A percentile compares a stretch with the other conserved stretches of the same genome.
phyloP scores from a whole-genome alignment of 2,797 vertebrate genomes.

The Eulemur rubriventer region DNA sequence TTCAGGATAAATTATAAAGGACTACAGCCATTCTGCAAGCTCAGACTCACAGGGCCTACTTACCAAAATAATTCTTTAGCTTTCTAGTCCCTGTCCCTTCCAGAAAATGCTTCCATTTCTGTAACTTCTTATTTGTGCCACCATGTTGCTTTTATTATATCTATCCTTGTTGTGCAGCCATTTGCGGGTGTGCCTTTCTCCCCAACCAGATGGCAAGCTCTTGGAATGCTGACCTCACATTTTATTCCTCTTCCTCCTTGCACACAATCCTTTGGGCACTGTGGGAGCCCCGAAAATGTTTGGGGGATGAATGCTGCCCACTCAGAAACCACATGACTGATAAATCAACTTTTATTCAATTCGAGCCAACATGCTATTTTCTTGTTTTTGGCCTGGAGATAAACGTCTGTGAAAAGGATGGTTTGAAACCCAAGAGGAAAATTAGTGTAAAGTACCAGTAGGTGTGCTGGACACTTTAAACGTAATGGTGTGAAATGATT shows the following conservation, averaged over 20 bases:
- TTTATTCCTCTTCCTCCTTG: background rate
- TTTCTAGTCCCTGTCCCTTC: background rate
- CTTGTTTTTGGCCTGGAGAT: slow-evolving; percentile 14
- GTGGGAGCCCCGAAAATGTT: background rate
- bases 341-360: slow-evolving; percentile 31
- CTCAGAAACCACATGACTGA: slow-evolving; percentile 7
- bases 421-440: slow-evolving; percentile 26
- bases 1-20: background rate
- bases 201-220: background rate
- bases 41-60: background rate
- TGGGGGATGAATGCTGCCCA: background rate
- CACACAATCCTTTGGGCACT: background rate
- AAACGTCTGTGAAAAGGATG: background rate
- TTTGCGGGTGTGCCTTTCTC: background rate
- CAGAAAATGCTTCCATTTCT: background rate
- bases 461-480: background rate
- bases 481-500: background rate
- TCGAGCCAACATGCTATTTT: background rate
- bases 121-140: background rate
- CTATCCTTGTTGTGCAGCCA: background rate
- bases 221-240: background rate
- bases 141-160: background rate
- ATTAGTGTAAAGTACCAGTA: slow-evolving; percentile 45
- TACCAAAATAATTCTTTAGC: background rate
- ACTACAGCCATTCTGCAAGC: background rate